Evolutionary conservation across 2,113 vertebrate genomes (phyloP).

Genomic region (Cottus gobio): DNA sequence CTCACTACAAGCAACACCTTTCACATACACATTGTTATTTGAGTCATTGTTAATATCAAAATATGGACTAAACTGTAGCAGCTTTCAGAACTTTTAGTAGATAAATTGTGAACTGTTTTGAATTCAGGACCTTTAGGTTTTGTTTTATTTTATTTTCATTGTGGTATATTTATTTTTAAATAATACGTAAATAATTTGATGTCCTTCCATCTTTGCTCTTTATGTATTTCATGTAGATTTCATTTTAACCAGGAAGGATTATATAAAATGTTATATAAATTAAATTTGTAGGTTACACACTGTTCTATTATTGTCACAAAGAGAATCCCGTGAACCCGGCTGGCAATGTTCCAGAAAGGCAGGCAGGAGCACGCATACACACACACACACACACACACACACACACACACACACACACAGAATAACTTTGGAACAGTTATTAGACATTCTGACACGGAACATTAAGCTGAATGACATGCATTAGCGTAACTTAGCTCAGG

Average conservation of each 20-base stretch:
- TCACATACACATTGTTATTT: not conserved
- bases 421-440: conserved; percentile 62
- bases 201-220: not conserved
- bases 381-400: conserved; percentile 35
- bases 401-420: conserved; percentile 8
- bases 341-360: conserved; percentile 12
- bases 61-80: not conserved
- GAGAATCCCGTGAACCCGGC: conserved; percentile 28
- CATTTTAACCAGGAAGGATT: not conserved
- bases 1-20: not conserved
- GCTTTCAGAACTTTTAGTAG: not conserved
- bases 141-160: not conserved
- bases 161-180: not conserved
- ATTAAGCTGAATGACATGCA: conserved; percentile 75
- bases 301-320: conserved; percentile 42
- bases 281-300: not conserved
- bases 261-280: not conserved
- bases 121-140: not conserved
- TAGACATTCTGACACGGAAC: conserved; percentile 78
- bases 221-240: not conserved
- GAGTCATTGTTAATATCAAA: not conserved
- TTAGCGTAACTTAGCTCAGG: conserved; percentile 75
- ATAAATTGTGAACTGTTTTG: not conserved
- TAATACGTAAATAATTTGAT: not conserved
- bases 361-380: conserved; percentile 26